Evolutionary conservation across 2,113 vertebrate genomes (phyloP), one percentile per base, ranked within the genome.

Genomic region (Rissa tridactyla): DNA sequence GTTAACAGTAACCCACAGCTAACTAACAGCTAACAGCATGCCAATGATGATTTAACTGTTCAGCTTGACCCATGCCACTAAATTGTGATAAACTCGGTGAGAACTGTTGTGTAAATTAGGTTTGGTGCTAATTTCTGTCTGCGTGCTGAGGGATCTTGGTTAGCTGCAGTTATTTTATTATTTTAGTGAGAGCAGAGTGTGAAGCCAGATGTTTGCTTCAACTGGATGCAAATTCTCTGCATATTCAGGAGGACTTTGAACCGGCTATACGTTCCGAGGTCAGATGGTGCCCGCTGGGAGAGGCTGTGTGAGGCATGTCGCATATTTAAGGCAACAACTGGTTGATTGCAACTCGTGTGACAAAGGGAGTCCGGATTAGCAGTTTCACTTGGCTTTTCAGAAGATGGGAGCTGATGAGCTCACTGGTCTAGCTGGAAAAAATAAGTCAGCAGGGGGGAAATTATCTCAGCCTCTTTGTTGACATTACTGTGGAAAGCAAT

Each of bases 401-500:
- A 85, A 89, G 91, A 71, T 51, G 91, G 78, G 81, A 96, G 83
- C 80, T 89, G 91, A 89, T 93, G 92, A 95, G 78, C 88, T 95
- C 83, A 80, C 83, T 89, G 65, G 94, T 95, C 77, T 79, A 82
- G 84, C 70, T 95, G 97, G 97, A 94, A 97, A 95, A 97, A 94
- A 16, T 95, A 95, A 94, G 95, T 97, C 96, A 96, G 88, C 93
- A 55, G 64, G 87, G 86, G 86, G 70, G 77, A 94, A 95, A 95
- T 97, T 94, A 95, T 94, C 96, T 92, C 92, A 95, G 77, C 83
- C 57, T 94, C 92, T 95, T 87, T 97, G 96, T 95, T 96, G 94
- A 95, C 95, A 88, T 93, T 95, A 81, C 91, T 91, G 86, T 87
- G 49, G 73, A 94, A 94, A 91, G 91, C 83, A 87, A 57, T 86